A percentile compares a stretch with the other conserved stretches of the same genome.
phyloP scores from a whole-genome alignment of 2,888 invertebrate genomes.

The Sepioteuthis lessoniana region DNA sequence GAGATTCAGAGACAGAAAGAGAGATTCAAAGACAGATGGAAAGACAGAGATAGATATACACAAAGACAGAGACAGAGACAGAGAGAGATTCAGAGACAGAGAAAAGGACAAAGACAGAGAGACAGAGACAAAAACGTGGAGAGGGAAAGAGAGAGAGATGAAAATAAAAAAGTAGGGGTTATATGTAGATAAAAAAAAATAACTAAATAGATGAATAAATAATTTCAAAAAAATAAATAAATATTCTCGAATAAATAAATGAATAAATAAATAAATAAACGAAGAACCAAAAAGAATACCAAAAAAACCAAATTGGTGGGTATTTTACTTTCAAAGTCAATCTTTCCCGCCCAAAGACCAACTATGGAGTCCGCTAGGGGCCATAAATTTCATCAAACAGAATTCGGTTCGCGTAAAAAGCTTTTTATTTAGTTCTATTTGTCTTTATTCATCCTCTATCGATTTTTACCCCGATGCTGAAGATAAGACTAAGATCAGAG shows the following conservation, averaged over 20 bases:
- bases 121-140: not conserved
- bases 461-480: not conserved
- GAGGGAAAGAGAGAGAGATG: too few relatives aligned
- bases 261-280: not conserved
- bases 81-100: too few relatives aligned
- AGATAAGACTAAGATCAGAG: not conserved
- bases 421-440: not conserved
- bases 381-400: slow-evolving; percentile 33
- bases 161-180: too few relatives aligned
- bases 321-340: not conserved
- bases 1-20: too few relatives aligned
- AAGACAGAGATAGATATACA: too few relatives aligned
- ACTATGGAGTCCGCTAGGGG: not conserved
- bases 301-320: not conserved
- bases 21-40: not conserved
- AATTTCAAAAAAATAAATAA: too few relatives aligned
- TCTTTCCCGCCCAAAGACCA: not conserved
- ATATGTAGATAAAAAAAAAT: too few relatives aligned
- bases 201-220: too few relatives aligned
- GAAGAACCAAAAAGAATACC: not conserved
- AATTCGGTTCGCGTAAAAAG: not conserved
- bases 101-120: not conserved
- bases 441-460: not conserved
- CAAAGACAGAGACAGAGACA: too few relatives aligned
- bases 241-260: too few relatives aligned